phyloP scores from a whole-genome alignment of 1,140 invertebrate species.

The Macrotrachela quadricornifera region DNA sequence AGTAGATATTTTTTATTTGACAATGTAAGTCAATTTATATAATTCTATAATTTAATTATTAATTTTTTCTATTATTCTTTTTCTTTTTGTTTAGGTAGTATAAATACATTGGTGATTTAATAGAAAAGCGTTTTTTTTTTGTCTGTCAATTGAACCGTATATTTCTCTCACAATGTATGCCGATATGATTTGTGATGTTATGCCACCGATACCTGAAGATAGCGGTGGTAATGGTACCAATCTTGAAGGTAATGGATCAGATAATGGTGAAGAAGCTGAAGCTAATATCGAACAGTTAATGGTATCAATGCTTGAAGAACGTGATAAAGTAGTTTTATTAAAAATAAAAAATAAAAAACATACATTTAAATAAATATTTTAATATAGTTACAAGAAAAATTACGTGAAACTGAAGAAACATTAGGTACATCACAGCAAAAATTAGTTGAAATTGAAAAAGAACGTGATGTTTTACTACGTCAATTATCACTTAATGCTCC shows the following conservation, averaged over 20 bases:
- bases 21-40: too few species aligned
- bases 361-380: too few species aligned
- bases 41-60: too few species aligned
- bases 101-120: too few species aligned
- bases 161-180: too few species aligned
- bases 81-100: too few species aligned
- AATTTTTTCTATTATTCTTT: too few species aligned
- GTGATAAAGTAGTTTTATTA: conserved; percentile 43
- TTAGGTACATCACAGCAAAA: not conserved
- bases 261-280: conserved; percentile 47
- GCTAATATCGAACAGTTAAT: conserved; percentile 96
- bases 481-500: conserved; percentile 26
- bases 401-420: conserved; percentile 6
- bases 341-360: not conserved
- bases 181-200: conserved; percentile 81
- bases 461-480: not conserved
- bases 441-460: conserved; percentile 2
- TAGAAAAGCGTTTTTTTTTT: too few species aligned
- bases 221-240: conserved; percentile 40
- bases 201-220: conserved; percentile 98
- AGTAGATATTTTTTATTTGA: too few species aligned
- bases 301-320: conserved; percentile 97
- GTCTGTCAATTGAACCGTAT: too few species aligned
- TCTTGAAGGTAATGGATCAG: not conserved
- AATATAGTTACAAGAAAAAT: conserved; percentile 4